These are phyloP conservation scores for Leptopilina clavipes DNA, from an alignment of 1,140 invertebrate species.

Conservation along the genomic window DNA sequence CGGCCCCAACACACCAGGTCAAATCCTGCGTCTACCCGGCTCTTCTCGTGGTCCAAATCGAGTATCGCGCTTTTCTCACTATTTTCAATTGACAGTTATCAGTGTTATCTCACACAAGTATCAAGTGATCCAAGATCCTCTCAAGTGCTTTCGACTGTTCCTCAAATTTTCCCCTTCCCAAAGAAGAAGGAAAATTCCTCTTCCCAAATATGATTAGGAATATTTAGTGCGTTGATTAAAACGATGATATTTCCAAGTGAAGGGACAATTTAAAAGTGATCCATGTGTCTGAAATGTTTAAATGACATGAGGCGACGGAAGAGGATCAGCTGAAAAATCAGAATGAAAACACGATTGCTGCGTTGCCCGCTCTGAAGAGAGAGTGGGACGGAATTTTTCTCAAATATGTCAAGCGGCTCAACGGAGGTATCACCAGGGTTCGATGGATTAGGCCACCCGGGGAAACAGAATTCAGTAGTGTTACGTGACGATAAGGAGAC, in stretches of 20 bases:
- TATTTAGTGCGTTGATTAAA: background rate
- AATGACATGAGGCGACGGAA: conserved; percentile 34
- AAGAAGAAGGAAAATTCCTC: no score
- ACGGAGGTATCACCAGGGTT: conserved; percentile 51
- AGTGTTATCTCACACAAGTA: background rate
- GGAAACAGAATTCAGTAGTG: conserved; percentile 36
- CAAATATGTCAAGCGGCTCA: conserved; percentile 49
- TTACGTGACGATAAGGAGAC: conserved; percentile 37
- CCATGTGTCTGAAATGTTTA: background rate
- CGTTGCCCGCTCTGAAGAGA: conserved; percentile 45
- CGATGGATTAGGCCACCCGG: conserved; percentile 36
- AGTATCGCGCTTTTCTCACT: conserved; percentile 36
- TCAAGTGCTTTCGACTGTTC: no score
- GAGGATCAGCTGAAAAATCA: background rate
- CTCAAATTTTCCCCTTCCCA: no score
- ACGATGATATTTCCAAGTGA: background rate
- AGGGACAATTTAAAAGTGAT: background rate
- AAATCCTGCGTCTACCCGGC: conserved; percentile 58
- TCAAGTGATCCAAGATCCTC: no score
- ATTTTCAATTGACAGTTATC: conserved; percentile 35
- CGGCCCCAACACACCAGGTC: conserved; percentile 63
- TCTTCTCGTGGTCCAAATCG: conserved; percentile 38
- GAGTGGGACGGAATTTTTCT: conserved; percentile 40
- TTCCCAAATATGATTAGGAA: no score
- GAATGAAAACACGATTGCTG: conserved; percentile 57